These are phyloP conservation scores for Clupea harengus DNA, from an alignment of 2,113 vertebrate genomes.

Conservation along the genomic window DNA sequence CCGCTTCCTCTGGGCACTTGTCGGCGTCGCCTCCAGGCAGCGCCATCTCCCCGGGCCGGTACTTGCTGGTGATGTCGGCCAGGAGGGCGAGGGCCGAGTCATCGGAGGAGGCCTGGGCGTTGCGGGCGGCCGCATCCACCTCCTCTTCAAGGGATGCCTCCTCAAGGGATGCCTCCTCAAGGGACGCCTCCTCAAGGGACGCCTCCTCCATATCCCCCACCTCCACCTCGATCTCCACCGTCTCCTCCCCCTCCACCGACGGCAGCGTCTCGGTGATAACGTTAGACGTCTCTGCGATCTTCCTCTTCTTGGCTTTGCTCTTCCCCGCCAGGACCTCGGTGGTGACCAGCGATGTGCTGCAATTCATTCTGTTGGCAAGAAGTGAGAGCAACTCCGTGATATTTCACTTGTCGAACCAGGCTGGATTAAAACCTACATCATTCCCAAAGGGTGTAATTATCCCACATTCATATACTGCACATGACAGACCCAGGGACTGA, in stretches of 20 bases:
- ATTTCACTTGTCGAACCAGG: neutral
- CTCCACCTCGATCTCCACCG: constrained; percentile 87
- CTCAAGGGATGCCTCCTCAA: constrained; percentile 82
- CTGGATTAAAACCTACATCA: neutral
- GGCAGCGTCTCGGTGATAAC: constrained; percentile 89
- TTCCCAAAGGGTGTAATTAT: neutral
- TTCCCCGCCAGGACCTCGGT: constrained; percentile 63
- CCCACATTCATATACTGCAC: neutral
- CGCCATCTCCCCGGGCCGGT: constrained; percentile 81
- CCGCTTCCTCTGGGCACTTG: constrained; percentile 29
- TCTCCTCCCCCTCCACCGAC: constrained; percentile 67
- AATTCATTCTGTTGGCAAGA: constrained; percentile 73
- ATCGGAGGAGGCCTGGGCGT: constrained; percentile 80
- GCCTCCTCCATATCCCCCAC: constrained; percentile 88
- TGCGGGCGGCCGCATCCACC: constrained; percentile 77
- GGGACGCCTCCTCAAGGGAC: too few species aligned
- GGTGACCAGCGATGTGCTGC: constrained; percentile 66
- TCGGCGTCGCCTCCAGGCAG: constrained; percentile 61
- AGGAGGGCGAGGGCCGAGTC: constrained; percentile 92
- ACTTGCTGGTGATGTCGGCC: constrained; percentile 98
- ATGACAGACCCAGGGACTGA: constrained; percentile 32
- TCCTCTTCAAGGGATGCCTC: constrained; percentile 80
- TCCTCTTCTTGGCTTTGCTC: constrained; percentile 83
- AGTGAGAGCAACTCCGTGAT: neutral
- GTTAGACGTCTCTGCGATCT: constrained; percentile 87